Conservation (phyloP, 2,113 vertebrate genomes). For the Uria lomvia region DNA sequence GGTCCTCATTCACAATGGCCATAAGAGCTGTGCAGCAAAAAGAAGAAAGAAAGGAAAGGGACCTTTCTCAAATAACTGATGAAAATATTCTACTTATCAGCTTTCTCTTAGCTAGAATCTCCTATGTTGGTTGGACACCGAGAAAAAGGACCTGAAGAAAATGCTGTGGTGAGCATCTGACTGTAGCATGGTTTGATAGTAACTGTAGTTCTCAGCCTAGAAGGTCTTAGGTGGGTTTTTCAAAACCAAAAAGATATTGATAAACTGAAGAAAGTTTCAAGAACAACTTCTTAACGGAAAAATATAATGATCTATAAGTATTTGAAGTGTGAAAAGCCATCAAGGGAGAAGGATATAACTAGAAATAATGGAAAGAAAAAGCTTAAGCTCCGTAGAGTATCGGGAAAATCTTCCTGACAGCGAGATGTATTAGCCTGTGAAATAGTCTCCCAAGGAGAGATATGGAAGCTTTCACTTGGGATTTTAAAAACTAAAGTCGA, state of each 20-base stretch:
- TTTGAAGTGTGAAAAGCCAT: not conserved
- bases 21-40: accelerated
- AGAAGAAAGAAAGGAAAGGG: not conserved
- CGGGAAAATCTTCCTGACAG: not conserved
- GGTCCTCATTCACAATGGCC: accelerated
- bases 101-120: not conserved
- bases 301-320: slow-evolving; percentile 3
- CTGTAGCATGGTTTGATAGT: not conserved
- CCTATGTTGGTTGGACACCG: not conserved
- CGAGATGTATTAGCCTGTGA: slow-evolving; percentile 23
- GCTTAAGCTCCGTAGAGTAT: slow-evolving; percentile 1
- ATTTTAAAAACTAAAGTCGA: slow-evolving; percentile 53
- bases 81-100: not conserved
- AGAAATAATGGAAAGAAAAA: slow-evolving; percentile 40
- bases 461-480: slow-evolving; percentile 33
- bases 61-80: not conserved
- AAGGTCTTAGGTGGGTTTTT: not conserved
- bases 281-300: not conserved
- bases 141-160: not conserved
- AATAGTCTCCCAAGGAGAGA: slow-evolving; percentile 27
- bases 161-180: not conserved
- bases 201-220: not conserved
- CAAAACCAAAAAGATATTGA: not conserved
- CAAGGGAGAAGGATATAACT: not conserved
- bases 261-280: not conserved